A percentile compares a stretch with the other conserved stretches of the same genome.
Conservation (phyloP, 2,113 vertebrate genomes). For the Atlantisia rogersi region DNA sequence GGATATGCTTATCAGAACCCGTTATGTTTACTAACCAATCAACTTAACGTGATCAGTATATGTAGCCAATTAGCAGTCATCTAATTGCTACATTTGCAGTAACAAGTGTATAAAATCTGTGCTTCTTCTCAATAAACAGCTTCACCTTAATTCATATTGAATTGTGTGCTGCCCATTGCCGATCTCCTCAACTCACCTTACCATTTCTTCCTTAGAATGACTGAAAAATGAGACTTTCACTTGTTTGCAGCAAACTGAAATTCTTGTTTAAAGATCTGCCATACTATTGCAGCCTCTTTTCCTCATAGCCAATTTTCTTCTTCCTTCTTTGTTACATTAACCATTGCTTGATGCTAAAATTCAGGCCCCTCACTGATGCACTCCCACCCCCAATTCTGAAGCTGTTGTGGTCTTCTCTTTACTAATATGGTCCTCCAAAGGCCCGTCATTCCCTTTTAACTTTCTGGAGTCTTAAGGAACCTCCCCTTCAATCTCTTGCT, state of each 20-base stretch:
- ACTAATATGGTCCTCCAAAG: background rate
- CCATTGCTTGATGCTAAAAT: background rate
- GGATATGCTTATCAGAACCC: too few species aligned
- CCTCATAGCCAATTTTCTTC: background rate
- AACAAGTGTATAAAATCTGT: too few species aligned
- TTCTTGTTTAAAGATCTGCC: background rate
- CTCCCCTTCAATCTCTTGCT: background rate
- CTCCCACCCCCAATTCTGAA: background rate
- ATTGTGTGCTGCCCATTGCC: too few species aligned
- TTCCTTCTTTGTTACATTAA: background rate
- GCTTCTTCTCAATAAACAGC: too few species aligned
- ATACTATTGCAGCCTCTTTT: background rate
- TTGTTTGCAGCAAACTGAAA: background rate
- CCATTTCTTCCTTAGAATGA: background rate
- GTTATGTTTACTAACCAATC: too few species aligned
- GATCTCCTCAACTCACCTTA: background rate
- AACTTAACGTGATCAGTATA: too few species aligned
- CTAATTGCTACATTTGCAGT: too few species aligned
- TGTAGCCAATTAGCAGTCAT: too few species aligned
- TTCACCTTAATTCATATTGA: too few species aligned
- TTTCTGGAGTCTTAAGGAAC: background rate
- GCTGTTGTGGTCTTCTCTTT: background rate
- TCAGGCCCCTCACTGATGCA: background rate
- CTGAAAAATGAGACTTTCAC: background rate
- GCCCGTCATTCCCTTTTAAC: background rate